Evolutionary conservation across 1,140 invertebrate species (phyloP), one percentile per base, ranked within the genome.

Genomic region (Condylostylus longicornis): DNA sequence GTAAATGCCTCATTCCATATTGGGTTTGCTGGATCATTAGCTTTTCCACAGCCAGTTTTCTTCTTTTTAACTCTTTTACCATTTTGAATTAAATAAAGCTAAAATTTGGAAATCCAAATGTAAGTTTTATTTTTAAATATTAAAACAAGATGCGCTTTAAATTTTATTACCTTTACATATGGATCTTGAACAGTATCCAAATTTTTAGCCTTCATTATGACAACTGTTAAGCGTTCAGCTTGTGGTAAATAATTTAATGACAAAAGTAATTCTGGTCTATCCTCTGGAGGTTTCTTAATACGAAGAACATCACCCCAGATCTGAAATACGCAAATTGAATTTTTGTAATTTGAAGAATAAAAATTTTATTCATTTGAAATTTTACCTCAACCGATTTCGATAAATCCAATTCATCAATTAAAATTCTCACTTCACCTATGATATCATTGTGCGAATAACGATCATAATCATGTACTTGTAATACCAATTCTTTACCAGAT

Each of bases 1-100:
- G 82, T 78, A 45, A 93, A 75, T 4, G 86, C 85, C 61, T 95
- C 88, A 59, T 94, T 93, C 82, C 91, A 95, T 7, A 89, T 79
- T n/a, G 89, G 88, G 66, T 86, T 84, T 25, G 76, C 71, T 10
- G 79, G 85, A 49, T 79, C 78, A 58, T 88, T 81, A 39, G 84
- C 76, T 33, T 86, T 80, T 18, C 83, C 82, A 4, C 81, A 82
- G 57, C 83, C 84, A 53, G 88, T 91, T 70, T 93, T 93, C 62
- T 93, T 94, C 43, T 69, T 69, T 63, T 94, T 95, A n/a, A 79
- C 71, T 37, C 73, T 68, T 49, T 79, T 84, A 17, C 84, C 84
- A 46, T 85, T 86, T 38, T 84, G 79, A 30, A 91, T 66, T 12
- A 90, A 62, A 60, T 84, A 88, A 22, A 90, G 45, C 58, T 61